These are phyloP conservation scores for Myanophis thanlyinensis DNA, from an alignment of 2,113 vertebrate species.

Conservation along the genomic window DNA sequence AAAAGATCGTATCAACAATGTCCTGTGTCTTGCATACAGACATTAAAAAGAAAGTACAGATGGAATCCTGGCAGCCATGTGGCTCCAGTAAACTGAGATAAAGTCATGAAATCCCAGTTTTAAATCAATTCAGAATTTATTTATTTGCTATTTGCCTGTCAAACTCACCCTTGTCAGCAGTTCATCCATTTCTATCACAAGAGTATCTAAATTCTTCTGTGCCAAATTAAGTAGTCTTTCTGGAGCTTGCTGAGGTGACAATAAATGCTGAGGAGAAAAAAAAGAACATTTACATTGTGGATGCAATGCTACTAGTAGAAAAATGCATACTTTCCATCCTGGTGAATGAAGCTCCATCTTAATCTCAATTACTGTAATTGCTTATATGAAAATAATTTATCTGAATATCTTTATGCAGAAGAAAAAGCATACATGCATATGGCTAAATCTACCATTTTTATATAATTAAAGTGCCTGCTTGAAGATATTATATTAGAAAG, in stretches of 20 bases:
- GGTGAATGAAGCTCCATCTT: conserved; percentile 5
- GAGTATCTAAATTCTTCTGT: conserved; percentile 85
- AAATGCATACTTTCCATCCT: neutral
- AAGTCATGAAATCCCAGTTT: neutral
- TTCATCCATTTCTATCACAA: conserved; percentile 94
- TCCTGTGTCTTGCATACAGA: neutral
- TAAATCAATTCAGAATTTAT: conserved; percentile 27
- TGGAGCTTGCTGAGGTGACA: conserved; percentile 93
- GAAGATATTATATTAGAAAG: neutral
- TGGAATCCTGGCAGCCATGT: neutral
- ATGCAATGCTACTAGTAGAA: conserved; percentile 18
- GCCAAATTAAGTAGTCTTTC: conserved; percentile 91
- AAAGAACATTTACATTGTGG: conserved; percentile 43
- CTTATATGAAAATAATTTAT: neutral
- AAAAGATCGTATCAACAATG: neutral
- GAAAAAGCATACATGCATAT: neutral
- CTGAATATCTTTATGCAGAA: neutral
- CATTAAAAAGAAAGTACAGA: neutral
- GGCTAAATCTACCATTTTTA: neutral
- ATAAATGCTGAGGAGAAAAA: conserved; percentile 80
- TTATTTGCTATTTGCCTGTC: neutral
- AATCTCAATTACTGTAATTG: neutral
- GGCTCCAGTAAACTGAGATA: neutral
- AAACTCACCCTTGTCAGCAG: conserved; percentile 88
- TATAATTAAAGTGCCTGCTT: neutral